phyloP scores from a whole-genome alignment of 2,113 vertebrate genomes.

The Dissostichus mawsoni region DNA sequence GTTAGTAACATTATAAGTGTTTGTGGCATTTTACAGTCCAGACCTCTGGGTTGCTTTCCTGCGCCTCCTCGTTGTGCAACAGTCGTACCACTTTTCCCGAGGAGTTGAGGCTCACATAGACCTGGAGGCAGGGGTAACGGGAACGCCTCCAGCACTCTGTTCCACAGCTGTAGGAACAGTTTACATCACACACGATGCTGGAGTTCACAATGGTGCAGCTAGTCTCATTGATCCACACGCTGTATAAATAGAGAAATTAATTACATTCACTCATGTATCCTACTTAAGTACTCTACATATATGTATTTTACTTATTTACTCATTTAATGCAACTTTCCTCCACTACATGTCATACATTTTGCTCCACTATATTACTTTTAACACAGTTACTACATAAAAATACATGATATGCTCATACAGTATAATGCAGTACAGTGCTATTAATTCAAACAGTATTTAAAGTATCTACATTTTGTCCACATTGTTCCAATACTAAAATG shows the following conservation, averaged over 20 bases:
- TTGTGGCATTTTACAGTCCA: background rate
- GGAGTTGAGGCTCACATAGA: slow-evolving; percentile 91
- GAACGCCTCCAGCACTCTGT: slow-evolving; percentile 92
- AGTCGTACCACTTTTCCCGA: slow-evolving; percentile 90
- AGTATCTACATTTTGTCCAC: too few species aligned
- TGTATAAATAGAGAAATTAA: slow-evolving; percentile 54
- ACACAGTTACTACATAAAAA: too few species aligned
- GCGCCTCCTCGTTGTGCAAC: slow-evolving; percentile 91
- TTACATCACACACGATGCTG: slow-evolving; percentile 90
- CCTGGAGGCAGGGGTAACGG: slow-evolving; percentile 94
- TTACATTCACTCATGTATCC: too few species aligned
- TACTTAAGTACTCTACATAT: too few species aligned
- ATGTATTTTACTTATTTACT: too few species aligned
- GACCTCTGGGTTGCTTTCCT: slow-evolving; percentile 92
- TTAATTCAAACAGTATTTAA: too few species aligned
- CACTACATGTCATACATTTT: too few species aligned
- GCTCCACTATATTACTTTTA: too few species aligned
- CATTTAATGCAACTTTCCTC: too few species aligned
- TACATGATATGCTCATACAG: too few species aligned
- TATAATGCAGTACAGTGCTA: too few species aligned
- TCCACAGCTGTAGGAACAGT: slow-evolving; percentile 94
- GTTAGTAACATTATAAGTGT: background rate
- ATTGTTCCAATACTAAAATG: too few species aligned
- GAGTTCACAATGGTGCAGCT: slow-evolving; percentile 91
- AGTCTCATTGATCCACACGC: slow-evolving; percentile 92